These are phyloP conservation scores for Eupleurogrammus muticus DNA, from an alignment of 2,797 vertebrate species.

Conservation along the genomic window DNA sequence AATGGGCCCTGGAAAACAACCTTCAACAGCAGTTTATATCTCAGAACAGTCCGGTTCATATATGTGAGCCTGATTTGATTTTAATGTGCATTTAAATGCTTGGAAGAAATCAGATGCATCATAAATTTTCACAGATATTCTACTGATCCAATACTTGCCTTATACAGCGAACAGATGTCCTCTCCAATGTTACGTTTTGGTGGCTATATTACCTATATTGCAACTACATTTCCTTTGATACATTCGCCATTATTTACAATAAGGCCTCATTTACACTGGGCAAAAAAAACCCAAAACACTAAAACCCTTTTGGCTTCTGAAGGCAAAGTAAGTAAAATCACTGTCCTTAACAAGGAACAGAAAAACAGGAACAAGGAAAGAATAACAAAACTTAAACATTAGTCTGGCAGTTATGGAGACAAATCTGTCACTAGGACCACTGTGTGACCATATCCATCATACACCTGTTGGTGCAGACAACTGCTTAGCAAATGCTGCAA, in stretches of 20 bases:
- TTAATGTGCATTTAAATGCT: conserved; percentile 11
- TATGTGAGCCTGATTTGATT: conserved; percentile 23
- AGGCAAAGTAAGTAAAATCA: no score
- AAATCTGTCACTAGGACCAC: no score
- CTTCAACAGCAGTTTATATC: conserved; percentile 27
- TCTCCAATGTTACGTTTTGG: neutral
- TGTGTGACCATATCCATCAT: no score
- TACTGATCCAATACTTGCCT: neutral
- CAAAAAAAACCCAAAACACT: no score
- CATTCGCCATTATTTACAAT: neutral
- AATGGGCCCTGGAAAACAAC: conserved; percentile 40
- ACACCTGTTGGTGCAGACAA: no score
- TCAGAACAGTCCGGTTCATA: conserved; percentile 1
- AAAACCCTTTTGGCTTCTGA: no score
- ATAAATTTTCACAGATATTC: conserved; percentile 9
- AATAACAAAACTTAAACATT: no score
- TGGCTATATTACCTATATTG: neutral
- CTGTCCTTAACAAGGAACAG: no score
- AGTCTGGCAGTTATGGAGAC: no score
- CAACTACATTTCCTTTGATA: neutral
- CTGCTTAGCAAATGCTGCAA: no score
- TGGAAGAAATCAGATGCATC: conserved; percentile 16
- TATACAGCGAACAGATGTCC: neutral
- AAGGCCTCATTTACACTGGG: no score
- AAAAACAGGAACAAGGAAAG: no score